A percentile compares a stretch with the other conserved stretches of the same genome.
Evolutionary conservation across 2,797 vertebrate genomes (phyloP).

Genomic region (Malacoctenus gilli): DNA sequence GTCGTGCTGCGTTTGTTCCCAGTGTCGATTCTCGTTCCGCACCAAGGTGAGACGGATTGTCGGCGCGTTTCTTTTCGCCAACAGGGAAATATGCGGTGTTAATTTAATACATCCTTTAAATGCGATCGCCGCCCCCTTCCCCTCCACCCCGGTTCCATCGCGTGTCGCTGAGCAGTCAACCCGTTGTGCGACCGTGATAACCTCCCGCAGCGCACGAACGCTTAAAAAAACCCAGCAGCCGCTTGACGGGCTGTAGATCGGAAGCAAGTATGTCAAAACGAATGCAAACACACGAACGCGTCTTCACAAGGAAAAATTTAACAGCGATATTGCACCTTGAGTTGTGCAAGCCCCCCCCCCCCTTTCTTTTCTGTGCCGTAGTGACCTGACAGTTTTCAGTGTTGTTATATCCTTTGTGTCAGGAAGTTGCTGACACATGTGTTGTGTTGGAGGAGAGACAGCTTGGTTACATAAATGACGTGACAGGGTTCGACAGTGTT

Average conservation of each 20-base stretch:
- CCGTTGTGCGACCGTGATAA: constrained; percentile 56
- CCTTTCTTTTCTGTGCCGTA: not conserved
- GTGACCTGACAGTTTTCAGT: constrained; percentile 73
- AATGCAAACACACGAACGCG: constrained; percentile 72
- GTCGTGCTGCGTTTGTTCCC: constrained; percentile 24
- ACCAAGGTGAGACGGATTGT: constrained; percentile 16
- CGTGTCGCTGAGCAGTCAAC: too few species aligned
- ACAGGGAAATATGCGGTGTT: constrained; percentile 38
- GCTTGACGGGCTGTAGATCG: constrained; percentile 29
- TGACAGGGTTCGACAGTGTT: constrained; percentile 70
- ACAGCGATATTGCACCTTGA: too few species aligned
- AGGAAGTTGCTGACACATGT: constrained; percentile 65
- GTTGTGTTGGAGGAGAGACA: too few species aligned
- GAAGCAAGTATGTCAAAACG: constrained; percentile 1
- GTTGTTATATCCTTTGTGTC: constrained; percentile 61
- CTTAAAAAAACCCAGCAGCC: constrained; percentile 63
- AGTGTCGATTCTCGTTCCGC: constrained; percentile 26
- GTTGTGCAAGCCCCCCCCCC: constrained; percentile 21
- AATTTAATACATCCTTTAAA: constrained; percentile 61
- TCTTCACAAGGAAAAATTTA: too few species aligned
- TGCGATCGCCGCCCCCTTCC: constrained; percentile 57
- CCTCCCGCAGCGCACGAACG: constrained; percentile 58
- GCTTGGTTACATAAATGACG: constrained; percentile 70
- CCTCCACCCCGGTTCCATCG: constrained; percentile 50
- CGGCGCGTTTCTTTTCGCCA: constrained; percentile 10